Percentiles rank a stretch among this genome's conserved stretches.
Conservation (phyloP, 2,888 invertebrate genomes). For the Ennomos quercinarius region DNA sequence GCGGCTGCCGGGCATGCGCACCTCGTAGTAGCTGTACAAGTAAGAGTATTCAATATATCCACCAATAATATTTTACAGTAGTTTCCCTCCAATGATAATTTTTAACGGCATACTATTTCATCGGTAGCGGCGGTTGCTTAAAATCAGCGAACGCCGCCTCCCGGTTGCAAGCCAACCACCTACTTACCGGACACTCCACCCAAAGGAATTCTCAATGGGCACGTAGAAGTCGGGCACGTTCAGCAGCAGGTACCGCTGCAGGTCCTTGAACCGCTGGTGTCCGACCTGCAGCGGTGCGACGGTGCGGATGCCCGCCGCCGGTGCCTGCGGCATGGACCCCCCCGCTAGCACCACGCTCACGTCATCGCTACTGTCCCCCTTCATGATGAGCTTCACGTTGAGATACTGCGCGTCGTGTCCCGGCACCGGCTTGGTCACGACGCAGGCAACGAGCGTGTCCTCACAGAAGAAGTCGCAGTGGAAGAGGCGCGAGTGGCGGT, state of each 20-base stretch:
- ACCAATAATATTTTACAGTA: too few species aligned
- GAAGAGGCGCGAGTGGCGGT: slow-evolving; percentile 60
- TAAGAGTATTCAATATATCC: too few species aligned
- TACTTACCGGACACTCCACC: slow-evolving; percentile 70
- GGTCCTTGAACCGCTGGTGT: slow-evolving; percentile 19
- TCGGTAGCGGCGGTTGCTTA: not conserved
- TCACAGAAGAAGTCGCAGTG: slow-evolving; percentile 66
- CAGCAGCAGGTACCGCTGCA: slow-evolving; percentile 66
- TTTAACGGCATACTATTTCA: not conserved
- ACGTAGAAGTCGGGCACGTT: slow-evolving; percentile 70
- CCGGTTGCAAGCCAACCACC: too few species aligned
- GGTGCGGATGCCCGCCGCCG: slow-evolving; percentile 30
- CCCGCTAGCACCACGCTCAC: slow-evolving; percentile 53
- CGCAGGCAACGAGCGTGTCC: slow-evolving; percentile 60
- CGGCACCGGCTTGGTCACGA: slow-evolving; percentile 64
- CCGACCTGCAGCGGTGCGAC: slow-evolving; percentile 38
- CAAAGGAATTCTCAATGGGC: slow-evolving; percentile 66
- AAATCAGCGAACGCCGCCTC: not conserved
- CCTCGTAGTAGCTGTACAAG: slow-evolving; percentile 66
- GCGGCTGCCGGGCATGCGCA: slow-evolving; percentile 48
- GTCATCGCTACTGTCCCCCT: slow-evolving; percentile 35
- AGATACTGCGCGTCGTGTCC: slow-evolving; percentile 55
- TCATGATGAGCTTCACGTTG: slow-evolving; percentile 49
- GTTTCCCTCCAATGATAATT: too few species aligned
- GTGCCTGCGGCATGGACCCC: slow-evolving; percentile 36